Percentiles rank a stretch among this genome's conserved stretches.
phyloP scores from a whole-genome alignment of 1,140 invertebrate genomes.

The Macrostomum lignano region DNA sequence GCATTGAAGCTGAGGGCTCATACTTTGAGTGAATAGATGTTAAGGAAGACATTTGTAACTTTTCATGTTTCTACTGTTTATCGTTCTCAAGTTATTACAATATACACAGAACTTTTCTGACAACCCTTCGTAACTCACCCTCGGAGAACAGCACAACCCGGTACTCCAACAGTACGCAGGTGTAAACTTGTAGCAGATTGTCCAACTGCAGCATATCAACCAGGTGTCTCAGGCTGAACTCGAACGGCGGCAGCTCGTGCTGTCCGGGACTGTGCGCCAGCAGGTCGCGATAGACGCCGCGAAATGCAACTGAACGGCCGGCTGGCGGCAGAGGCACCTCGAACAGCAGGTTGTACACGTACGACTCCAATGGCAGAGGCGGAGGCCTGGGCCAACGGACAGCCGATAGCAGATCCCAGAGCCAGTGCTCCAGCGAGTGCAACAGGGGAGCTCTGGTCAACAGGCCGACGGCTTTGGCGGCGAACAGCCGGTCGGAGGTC shows the following conservation, averaged over 20 bases:
- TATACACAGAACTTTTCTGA: neutral
- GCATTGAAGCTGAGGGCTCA: no score
- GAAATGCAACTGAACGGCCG: conserved; percentile 34
- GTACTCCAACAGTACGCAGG: conserved; percentile 75
- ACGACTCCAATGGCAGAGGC: conserved; percentile 42
- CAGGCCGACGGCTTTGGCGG: conserved; percentile 4
- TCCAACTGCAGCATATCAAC: conserved; percentile 59
- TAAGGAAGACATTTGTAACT: no score
- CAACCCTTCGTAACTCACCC: conserved; percentile 32
- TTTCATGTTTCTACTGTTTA: no score
- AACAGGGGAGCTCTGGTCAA: neutral
- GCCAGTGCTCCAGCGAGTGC: conserved; percentile 15
- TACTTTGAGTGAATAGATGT: no score
- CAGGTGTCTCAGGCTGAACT: conserved; percentile 60
- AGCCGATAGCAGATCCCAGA: conserved; percentile 21
- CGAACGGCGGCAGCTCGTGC: conserved; percentile 57
- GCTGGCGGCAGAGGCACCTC: conserved; percentile 60
- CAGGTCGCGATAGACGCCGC: neutral
- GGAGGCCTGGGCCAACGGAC: conserved; percentile 12
- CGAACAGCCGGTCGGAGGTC: conserved; percentile 46
- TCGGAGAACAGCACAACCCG: conserved; percentile 70
- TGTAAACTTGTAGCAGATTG: conserved; percentile 65
- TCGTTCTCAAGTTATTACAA: conserved; percentile 13
- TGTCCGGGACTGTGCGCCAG: conserved; percentile 13
- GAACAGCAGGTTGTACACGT: conserved; percentile 73